phyloP scores from a whole-genome alignment of 1,140 invertebrate genomes.

The Zaprionus tsacasi region DNA sequence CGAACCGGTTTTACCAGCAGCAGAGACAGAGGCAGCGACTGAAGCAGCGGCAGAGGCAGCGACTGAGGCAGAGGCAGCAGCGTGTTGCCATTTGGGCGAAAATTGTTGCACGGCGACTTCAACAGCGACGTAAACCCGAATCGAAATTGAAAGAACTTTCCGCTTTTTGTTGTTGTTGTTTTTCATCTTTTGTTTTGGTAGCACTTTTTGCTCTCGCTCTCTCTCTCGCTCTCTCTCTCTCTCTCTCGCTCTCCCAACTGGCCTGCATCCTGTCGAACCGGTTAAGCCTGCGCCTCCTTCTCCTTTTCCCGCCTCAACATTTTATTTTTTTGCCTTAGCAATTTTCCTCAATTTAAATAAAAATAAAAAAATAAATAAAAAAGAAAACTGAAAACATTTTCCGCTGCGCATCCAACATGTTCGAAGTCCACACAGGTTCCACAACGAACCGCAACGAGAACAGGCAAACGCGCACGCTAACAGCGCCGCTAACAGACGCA shows the following conservation, averaged over 20 bases:
- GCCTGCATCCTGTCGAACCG: constrained; percentile 72
- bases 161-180: constrained; percentile 17
- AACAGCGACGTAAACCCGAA: constrained; percentile 36
- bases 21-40: constrained; percentile 4
- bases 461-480: constrained; percentile 3
- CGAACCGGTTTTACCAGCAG: constrained; percentile 61
- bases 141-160: constrained; percentile 37
- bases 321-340: not conserved
- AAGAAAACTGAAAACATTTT: not conserved
- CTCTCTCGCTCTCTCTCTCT: constrained; percentile 14
- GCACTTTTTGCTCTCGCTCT: constrained; percentile 40
- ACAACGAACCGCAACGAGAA: constrained; percentile 18
- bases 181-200: constrained; percentile 64
- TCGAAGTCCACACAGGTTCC: constrained; percentile 29
- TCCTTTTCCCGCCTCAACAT: not conserved
- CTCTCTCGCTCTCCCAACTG: constrained; percentile 11
- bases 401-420: not conserved
- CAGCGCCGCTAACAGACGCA: constrained; percentile 27
- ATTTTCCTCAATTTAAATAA: not conserved
- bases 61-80: constrained; percentile 21
- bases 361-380: not conserved
- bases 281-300: constrained; percentile 33
- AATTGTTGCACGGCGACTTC: constrained; percentile 74
- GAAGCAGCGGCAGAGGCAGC: constrained; percentile 32
- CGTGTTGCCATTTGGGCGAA: constrained; percentile 67